Evolutionary conservation across 1,140 invertebrate genomes (phyloP).

Genomic region (Homalodisca vitripennis): DNA sequence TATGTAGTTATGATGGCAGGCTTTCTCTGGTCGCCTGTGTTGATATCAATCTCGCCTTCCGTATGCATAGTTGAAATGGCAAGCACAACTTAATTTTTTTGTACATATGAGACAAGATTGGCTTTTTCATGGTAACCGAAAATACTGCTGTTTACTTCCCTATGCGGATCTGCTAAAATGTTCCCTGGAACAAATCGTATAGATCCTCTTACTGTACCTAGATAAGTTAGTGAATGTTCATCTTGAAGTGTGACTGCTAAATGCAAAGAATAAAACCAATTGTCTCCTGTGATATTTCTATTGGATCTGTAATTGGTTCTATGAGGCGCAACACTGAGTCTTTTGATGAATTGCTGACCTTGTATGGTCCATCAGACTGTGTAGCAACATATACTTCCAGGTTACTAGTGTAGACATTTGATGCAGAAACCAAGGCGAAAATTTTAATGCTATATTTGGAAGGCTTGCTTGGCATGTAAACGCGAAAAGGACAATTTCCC

Average conservation of each 20-base stretch:
- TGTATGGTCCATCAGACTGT: conserved; percentile 16
- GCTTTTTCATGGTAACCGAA: too few species aligned
- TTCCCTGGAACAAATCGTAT: conserved; percentile 32
- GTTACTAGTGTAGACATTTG: not conserved
- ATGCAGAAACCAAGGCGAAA: conserved; percentile 19
- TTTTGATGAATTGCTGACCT: not conserved
- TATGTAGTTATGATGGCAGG: conserved; percentile 43
- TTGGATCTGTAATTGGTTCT: conserved; percentile 38
- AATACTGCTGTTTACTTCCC: too few species aligned
- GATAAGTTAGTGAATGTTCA: too few species aligned
- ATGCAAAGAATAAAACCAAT: conserved; percentile 44
- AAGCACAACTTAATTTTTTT: conserved; percentile 37
- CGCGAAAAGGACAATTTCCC: conserved; percentile 46
- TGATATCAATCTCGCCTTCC: too few species aligned
- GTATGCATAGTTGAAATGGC: conserved; percentile 40
- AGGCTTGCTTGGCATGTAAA: conserved; percentile 48
- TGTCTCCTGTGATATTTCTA: too few species aligned
- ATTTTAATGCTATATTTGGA: conserved; percentile 50
- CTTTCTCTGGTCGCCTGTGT: too few species aligned
- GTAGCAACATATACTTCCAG: conserved; percentile 11
- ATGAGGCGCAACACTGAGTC: not conserved
- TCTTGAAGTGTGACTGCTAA: conserved; percentile 33
- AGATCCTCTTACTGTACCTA: too few species aligned
- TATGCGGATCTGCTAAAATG: too few species aligned
- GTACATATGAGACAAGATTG: conserved; percentile 36